phyloP scores from a whole-genome alignment of 2,888 invertebrate genomes.

The Allacma fusca region DNA sequence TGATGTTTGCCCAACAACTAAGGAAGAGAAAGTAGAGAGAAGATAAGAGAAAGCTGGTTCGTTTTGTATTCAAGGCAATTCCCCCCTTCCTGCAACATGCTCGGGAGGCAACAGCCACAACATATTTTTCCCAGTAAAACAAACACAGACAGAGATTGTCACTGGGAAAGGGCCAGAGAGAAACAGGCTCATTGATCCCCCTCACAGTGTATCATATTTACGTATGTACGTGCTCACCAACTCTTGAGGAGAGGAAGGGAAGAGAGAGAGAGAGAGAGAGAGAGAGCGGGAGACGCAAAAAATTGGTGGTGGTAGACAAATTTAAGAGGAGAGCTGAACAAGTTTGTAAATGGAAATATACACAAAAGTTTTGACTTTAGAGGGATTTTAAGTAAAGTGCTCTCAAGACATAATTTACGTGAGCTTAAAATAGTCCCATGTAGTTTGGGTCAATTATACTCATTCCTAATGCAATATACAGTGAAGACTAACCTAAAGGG shows the following conservation, averaged over 20 bases:
- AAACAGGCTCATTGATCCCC: background rate
- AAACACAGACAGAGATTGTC: too few relatives aligned
- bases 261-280: conserved; percentile 12
- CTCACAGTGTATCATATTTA: background rate
- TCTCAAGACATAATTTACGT: conserved; percentile 18
- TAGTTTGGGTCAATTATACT: conserved; percentile 26
- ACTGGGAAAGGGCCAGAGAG: background rate
- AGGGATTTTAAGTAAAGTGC: conserved; percentile 17
- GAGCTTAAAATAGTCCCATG: conserved; percentile 15
- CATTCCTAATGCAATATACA: background rate
- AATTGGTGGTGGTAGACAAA: background rate
- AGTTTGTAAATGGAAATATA: background rate
- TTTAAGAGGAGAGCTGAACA: background rate
- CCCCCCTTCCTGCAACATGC: too few relatives aligned
- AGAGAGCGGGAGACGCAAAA: background rate
- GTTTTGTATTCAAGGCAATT: too few relatives aligned
- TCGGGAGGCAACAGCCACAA: too few relatives aligned
- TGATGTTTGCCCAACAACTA: too few relatives aligned
- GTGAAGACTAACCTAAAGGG: conserved; percentile 20
- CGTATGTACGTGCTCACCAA: background rate
- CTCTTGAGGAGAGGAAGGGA: background rate
- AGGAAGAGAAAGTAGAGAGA: too few relatives aligned
- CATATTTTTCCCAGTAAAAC: too few relatives aligned
- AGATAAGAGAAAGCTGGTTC: too few relatives aligned
- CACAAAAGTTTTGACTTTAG: conserved; percentile 12